Evolutionary conservation across 2,113 vertebrate genomes (phyloP).

Genomic region (rabbit (Oryctolagus cuniculus)): mOryCun1.1 NC_091449.1:65168001-65168500

Average conservation of each 20-base stretch:
- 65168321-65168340: too few relatives aligned
- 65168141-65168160: slow-evolving; percentile 18
- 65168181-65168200: not conserved
- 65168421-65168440: too few relatives aligned
- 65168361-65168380: too few relatives aligned
- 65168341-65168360: too few relatives aligned
- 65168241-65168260: not conserved
- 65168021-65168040: rapidly evolving
- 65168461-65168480: too few relatives aligned
- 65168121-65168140: not conserved
- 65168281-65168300: too few relatives aligned
- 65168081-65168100: not conserved
- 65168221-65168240: not conserved
- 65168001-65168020: too few relatives aligned
- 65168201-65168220: not conserved
- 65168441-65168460: too few relatives aligned
- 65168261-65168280: not conserved
- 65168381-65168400: too few relatives aligned
- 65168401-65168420: too few relatives aligned
- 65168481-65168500: too few relatives aligned
- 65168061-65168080: not conserved
- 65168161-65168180: not conserved
- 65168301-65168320: too few relatives aligned
- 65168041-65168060: rapidly evolving
- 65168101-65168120: not conserved